Conservation (phyloP, 2,113 vertebrate species). For the Anas platyrhynchos region DNA sequence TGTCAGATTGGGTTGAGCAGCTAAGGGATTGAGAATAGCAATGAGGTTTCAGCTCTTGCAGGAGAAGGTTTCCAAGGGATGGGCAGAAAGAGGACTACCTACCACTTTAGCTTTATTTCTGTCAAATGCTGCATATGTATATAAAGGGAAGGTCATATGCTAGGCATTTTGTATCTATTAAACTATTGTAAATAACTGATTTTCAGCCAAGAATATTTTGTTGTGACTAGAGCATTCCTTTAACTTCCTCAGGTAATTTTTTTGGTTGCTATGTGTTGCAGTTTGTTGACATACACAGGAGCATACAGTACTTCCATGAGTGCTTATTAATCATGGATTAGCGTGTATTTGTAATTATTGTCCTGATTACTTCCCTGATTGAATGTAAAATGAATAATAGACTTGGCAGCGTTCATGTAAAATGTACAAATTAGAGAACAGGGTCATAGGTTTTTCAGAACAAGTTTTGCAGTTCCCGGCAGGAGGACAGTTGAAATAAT, state of each 20-base stretch:
- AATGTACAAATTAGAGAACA: neutral
- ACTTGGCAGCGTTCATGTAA: neutral
- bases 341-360: neutral
- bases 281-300: neutral
- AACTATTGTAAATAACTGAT: neutral
- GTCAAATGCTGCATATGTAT: neutral
- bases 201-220: neutral
- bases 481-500: neutral
- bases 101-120: neutral
- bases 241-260: neutral
- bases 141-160: neutral
- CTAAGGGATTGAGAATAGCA: neutral
- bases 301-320: neutral
- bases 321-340: slow-evolving; percentile 8
- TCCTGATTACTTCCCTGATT: slow-evolving; percentile 18
- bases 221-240: neutral
- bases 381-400: neutral
- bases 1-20: neutral
- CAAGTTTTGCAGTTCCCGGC: neutral
- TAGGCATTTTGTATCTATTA: neutral
- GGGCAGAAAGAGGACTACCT: neutral
- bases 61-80: neutral
- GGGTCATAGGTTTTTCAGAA: neutral
- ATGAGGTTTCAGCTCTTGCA: neutral
- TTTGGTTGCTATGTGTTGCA: neutral